Evolutionary conservation across 2,888 invertebrate species (phyloP), one percentile per base, ranked within the genome.

Genomic region (Oxystoma pomonae): DNA sequence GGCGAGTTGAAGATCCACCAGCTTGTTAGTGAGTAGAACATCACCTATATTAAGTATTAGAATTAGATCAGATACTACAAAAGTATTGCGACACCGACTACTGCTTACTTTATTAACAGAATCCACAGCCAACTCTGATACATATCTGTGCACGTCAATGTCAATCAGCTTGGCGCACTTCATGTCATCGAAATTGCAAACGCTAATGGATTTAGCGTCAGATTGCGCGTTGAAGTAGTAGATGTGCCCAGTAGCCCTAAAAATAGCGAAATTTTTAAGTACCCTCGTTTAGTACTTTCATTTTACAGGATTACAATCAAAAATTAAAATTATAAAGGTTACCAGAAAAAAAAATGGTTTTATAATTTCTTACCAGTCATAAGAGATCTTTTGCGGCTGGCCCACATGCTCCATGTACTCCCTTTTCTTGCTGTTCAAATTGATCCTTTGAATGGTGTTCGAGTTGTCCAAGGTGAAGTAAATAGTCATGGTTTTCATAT

Each of bases 281-380:
- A n/a, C n/a, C n/a, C n/a, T n/a, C n/a, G n/a, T n/a, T n/a, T n/a
- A n/a, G n/a, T n/a, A n/a, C n/a, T n/a, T n/a, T n/a, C n/a, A n/a
- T n/a, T n/a, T n/a, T n/a, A n/a, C n/a, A n/a, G n/a, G n/a, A n/a
- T n/a, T n/a, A n/a, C n/a, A n/a, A n/a, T n/a, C n/a, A n/a, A n/a
- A n/a, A n/a, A n/a, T n/a, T n/a, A n/a, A n/a, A n/a, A n/a, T n/a
- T n/a, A n/a, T n/a, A n/a, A n/a, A n/a, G n/a, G n/a, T n/a, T n/a
- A n/a, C n/a, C n/a, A n/a, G n/a, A n/a, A n/a, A n/a, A n/a, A n/a
- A n/a, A n/a, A n/a, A n/a, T n/a, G n/a, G n/a, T n/a, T n/a, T n/a
- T n/a, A n/a, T n/a, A n/a, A n/a, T n/a, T n/a, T 87, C 20, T 87
- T 35, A 78, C 92, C 92, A 92, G 72, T 93, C 92, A 1, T 90